These are phyloP conservation scores for Isurus oxyrinchus DNA, from an alignment of 2,113 vertebrate genomes.

Conservation along the genomic window DNA sequence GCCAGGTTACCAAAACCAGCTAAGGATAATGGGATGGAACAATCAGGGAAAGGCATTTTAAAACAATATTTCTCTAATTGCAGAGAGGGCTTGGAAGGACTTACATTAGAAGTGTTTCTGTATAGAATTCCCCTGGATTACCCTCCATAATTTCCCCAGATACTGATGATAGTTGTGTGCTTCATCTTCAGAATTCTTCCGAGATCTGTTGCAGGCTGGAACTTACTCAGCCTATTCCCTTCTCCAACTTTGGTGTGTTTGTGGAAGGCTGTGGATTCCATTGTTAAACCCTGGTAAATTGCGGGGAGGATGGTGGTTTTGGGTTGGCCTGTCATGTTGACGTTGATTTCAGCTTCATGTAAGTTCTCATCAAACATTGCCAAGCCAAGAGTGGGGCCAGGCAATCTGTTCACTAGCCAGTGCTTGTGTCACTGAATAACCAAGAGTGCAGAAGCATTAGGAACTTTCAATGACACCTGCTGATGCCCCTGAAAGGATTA, in stretches of 20 bases:
- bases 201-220: not conserved
- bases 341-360: not conserved
- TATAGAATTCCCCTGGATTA: not conserved
- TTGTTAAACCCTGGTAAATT: not conserved
- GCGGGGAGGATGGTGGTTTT: not conserved
- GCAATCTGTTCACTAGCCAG: not conserved
- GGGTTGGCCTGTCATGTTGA: constrained; percentile 7
- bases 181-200: not conserved
- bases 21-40: not conserved
- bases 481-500: too few relatives aligned
- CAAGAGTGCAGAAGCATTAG: not conserved
- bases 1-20: not conserved
- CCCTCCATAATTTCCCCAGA: not conserved
- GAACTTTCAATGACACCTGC: not conserved
- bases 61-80: not conserved
- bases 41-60: not conserved
- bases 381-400: not conserved
- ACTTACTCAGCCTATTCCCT: not conserved
- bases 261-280: not conserved
- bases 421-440: not conserved
- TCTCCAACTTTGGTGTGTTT: not conserved
- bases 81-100: not conserved
- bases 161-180: not conserved
- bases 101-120: not conserved
- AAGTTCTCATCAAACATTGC: not conserved